Evolutionary conservation across 2,113 vertebrate species (phyloP).

Genomic region (Urocynchramus pylzowi): DNA sequence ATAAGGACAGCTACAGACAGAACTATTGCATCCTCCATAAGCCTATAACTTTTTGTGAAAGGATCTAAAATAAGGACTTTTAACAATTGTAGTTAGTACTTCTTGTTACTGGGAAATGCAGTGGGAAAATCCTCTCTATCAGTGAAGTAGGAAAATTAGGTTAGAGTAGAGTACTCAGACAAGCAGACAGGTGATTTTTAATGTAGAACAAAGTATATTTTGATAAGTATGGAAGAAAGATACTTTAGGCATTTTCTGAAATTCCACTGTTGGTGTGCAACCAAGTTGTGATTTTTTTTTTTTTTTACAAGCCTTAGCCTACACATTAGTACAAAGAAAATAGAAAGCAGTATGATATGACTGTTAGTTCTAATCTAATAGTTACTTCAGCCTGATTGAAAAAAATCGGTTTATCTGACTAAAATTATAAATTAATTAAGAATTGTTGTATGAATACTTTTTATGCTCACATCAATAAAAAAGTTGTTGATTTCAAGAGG

Average conservation of each 20-base stretch:
- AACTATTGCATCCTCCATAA: background rate
- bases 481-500: background rate
- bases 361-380: background rate
- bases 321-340: background rate
- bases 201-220: background rate
- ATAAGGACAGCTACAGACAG: background rate
- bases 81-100: background rate
- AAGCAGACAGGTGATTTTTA: background rate
- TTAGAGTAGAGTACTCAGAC: background rate
- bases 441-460: background rate
- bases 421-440: background rate
- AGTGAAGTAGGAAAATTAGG: background rate
- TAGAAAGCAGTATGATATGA: background rate
- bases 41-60: background rate
- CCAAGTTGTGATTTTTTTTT: background rate
- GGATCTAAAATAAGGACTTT: background rate
- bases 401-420: background rate
- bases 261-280: background rate
- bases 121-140: background rate
- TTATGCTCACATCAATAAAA: background rate
- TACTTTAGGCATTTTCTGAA: background rate
- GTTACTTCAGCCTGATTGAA: background rate
- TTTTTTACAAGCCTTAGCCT: background rate
- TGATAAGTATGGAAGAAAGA: background rate
- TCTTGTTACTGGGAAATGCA: background rate